Base-by-base conservation (phyloP, 2,888 invertebrate species). In the Agrotis clavis region DNA sequence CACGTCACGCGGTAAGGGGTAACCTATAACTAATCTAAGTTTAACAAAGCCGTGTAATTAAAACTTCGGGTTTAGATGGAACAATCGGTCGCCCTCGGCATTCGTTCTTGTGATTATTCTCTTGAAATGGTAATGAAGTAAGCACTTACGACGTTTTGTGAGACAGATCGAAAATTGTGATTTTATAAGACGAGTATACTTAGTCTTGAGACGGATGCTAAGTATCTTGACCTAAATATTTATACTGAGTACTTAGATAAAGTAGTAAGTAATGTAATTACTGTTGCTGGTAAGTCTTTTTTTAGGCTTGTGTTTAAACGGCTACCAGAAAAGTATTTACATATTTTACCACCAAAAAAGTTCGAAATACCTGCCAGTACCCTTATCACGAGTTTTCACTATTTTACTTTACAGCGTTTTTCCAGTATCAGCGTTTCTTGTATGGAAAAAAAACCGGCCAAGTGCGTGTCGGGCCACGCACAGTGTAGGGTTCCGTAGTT, bases 1-100 rank as follows among this genome's bases (percentile, higher is more conserved):
- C 48, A 59, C 72, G 74, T 82, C 79, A 71, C 77, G 79, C 86
- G 79, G 85, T 70, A 77, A 85, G 79, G 86, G 85, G 88, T 83
- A 79, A 86, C 86, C 86, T 86, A 89, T 89, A 90, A 86, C 88
- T 90, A 91, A 92, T 91, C 90, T 90, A 90, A 91, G 88, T 92
- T 90, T 90, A 84, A 87, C 86, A 88, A 90, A 89, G 88, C 86
- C 79, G 80, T 85, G 85, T 90, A 90, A 92, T 92, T 92, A 90
- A 91, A 90, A 92, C 89, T 91, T 88, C 76, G 86, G 84, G 82
- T 83, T 86, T 82, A 84, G 84, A 85, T 60, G 75, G 79, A 84
- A 87, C 87, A 84, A 86, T 86, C 81, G 77, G 67, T 65, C 81
- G 85, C 86, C 82, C 66, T 73, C 67, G 84, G 91, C 84, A 76